Evolutionary conservation across 1,140 invertebrate genomes (phyloP).

Genomic region (Zelostemma sp.): DNA sequence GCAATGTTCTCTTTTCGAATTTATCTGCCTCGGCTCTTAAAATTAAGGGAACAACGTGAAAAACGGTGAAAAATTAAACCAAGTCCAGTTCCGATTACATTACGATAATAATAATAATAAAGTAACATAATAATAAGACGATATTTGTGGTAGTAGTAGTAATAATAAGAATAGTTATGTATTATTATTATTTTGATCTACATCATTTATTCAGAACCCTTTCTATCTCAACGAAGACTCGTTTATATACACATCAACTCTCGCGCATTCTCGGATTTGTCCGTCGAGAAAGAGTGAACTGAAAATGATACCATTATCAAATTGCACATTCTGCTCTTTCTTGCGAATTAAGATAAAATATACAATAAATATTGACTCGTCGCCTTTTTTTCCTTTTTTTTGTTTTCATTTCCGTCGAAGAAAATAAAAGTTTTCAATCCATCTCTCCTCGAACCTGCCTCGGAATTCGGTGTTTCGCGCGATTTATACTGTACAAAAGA

Average conservation of each 20-base stretch:
- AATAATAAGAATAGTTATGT: constrained; percentile 4
- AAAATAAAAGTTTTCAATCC: constrained; percentile 4
- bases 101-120: constrained; percentile 3
- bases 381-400: not conserved
- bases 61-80: constrained; percentile 1
- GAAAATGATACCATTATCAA: not conserved
- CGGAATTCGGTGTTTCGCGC: constrained; percentile 9
- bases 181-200: constrained; percentile 4
- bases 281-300: not conserved
- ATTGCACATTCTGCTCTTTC: constrained; percentile 5
- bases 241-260: constrained; percentile 1
- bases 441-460: constrained; percentile 6
- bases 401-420: not conserved
- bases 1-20: too few relatives aligned
- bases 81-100: constrained; percentile 1
- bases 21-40: too few relatives aligned
- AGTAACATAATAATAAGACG: not conserved
- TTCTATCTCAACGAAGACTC: not conserved
- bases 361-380: constrained; percentile 3
- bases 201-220: not conserved
- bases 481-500: constrained; percentile 13
- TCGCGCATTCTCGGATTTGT: not conserved
- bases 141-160: constrained; percentile 1
- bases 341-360: not conserved
- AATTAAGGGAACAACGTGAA: constrained; percentile 1